phyloP scores from a whole-genome alignment of 2,113 vertebrate species.

The Plotosus lineatus region DNA sequence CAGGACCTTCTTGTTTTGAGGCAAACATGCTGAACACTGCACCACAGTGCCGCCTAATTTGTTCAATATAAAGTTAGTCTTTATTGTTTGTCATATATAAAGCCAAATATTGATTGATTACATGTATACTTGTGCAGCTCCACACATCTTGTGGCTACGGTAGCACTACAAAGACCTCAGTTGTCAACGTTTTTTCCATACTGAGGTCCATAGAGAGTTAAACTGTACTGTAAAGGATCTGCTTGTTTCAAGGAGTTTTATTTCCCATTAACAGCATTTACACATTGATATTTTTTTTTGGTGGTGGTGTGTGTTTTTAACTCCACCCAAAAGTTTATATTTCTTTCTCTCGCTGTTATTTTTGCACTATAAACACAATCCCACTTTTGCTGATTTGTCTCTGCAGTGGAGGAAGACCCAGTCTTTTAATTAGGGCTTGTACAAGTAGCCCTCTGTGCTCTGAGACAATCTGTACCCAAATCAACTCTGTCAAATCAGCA shows the following conservation, averaged over 20 bases:
- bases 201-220: neutral
- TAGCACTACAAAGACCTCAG: neutral
- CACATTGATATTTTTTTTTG: conserved; percentile 28
- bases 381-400: conserved; percentile 12
- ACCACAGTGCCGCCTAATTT: too few relatives aligned
- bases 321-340: conserved; percentile 9
- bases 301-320: too few relatives aligned
- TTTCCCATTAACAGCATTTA: conserved; percentile 36
- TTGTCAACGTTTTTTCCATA: neutral
- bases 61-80: too few relatives aligned
- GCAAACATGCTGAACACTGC: too few relatives aligned
- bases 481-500: conserved; percentile 44
- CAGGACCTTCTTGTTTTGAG: too few relatives aligned
- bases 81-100: neutral
- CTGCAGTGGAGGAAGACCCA: neutral
- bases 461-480: conserved; percentile 48
- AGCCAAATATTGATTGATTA: neutral
- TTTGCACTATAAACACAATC: neutral
- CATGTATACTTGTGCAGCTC: neutral
- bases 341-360: neutral
- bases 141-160: too few relatives aligned
- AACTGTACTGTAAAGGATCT: conserved; percentile 12
- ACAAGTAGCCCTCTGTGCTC: conserved; percentile 43
- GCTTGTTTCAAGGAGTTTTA: neutral
- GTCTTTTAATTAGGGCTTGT: conserved; percentile 47